Conservation (phyloP, 1,140 invertebrate genomes). For the Chymomyza costata region DNA sequence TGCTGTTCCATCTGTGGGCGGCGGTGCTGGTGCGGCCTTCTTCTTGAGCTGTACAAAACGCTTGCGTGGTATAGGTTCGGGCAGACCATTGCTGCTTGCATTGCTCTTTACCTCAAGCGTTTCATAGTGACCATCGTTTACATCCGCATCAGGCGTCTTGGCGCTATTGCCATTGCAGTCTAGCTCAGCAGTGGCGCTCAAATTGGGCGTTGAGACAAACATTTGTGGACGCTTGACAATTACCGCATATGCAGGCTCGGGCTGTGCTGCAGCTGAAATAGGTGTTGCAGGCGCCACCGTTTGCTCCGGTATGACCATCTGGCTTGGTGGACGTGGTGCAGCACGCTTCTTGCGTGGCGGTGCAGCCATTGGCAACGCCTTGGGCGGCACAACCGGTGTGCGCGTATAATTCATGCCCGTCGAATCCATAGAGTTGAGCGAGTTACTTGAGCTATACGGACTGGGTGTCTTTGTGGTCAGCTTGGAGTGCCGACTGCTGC, state of each 20-base stretch:
- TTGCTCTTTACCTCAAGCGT: slow-evolving; percentile 44
- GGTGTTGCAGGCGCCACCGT: slow-evolving; percentile 26
- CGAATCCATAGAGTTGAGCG: slow-evolving; percentile 73
- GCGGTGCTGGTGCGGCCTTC: slow-evolving; percentile 62
- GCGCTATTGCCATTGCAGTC: slow-evolving; percentile 47
- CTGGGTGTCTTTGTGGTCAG: slow-evolving; percentile 71
- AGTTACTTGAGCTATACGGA: slow-evolving; percentile 74
- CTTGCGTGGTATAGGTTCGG: slow-evolving; percentile 64
- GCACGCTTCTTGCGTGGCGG: slow-evolving; percentile 70
- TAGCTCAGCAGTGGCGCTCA: slow-evolving; percentile 30
- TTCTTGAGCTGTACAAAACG: slow-evolving; percentile 58
- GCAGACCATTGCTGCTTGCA: slow-evolving; percentile 16
- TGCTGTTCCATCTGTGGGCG: slow-evolving; percentile 16
- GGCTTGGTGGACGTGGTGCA: slow-evolving; percentile 69
- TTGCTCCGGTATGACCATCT: slow-evolving; percentile 61
- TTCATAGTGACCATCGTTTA: slow-evolving; percentile 41
- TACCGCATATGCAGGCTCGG: slow-evolving; percentile 48
- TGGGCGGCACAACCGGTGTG: slow-evolving; percentile 48
- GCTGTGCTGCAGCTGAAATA: not conserved
- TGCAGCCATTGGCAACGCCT: slow-evolving; percentile 25
- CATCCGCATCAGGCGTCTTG: slow-evolving; percentile 20
- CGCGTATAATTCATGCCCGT: slow-evolving; percentile 69
- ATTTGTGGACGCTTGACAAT: slow-evolving; percentile 55
- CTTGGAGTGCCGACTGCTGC: slow-evolving; percentile 69
- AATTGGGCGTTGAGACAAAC: slow-evolving; percentile 70